Percentiles rank a stretch among this genome's conserved stretches.
phyloP scores from a whole-genome alignment of 2,888 invertebrate genomes.

The Sclerodermus sp. region DNA sequence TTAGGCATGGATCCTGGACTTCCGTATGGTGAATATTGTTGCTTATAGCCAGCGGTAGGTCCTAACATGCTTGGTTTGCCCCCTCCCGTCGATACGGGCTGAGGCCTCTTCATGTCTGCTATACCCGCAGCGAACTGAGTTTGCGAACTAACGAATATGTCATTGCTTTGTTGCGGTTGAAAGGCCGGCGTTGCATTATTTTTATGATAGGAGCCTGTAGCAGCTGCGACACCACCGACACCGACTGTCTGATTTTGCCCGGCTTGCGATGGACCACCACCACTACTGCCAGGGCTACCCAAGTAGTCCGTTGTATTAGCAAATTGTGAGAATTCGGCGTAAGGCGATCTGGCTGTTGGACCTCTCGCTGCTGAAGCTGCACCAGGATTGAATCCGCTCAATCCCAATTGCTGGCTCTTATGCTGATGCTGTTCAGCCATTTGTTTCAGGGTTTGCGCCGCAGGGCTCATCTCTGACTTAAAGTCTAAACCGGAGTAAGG shows the following conservation, averaged over 20 bases:
- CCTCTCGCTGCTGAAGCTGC: conserved; percentile 55
- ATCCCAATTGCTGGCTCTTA: conserved; percentile 70
- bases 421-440: conserved; percentile 98
- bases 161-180: conserved; percentile 35
- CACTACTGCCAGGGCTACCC: conserved; percentile 57
- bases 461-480: conserved; percentile 79
- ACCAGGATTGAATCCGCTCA: conserved; percentile 60
- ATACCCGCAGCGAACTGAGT: conserved; percentile 40
- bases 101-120: conserved; percentile 57
- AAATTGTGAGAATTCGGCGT: conserved; percentile 65
- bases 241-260: conserved; percentile 40
- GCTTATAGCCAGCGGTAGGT: conserved; percentile 57
- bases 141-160: conserved; percentile 44
- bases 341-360: conserved; percentile 61
- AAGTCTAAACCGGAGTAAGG: conserved; percentile 60
- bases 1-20: conserved; percentile 66
- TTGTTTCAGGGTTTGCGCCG: conserved; percentile 92
- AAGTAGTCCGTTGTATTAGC: conserved; percentile 58
- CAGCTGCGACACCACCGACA: conserved; percentile 15
- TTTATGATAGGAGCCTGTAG: conserved; percentile 49
- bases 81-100: conserved; percentile 38
- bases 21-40: conserved; percentile 71
- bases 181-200: conserved; percentile 39
- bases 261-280: conserved; percentile 30
- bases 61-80: conserved; percentile 52